phyloP scores from a whole-genome alignment of 1,140 invertebrate species.

The Elymnias hypermnestra region DNA sequence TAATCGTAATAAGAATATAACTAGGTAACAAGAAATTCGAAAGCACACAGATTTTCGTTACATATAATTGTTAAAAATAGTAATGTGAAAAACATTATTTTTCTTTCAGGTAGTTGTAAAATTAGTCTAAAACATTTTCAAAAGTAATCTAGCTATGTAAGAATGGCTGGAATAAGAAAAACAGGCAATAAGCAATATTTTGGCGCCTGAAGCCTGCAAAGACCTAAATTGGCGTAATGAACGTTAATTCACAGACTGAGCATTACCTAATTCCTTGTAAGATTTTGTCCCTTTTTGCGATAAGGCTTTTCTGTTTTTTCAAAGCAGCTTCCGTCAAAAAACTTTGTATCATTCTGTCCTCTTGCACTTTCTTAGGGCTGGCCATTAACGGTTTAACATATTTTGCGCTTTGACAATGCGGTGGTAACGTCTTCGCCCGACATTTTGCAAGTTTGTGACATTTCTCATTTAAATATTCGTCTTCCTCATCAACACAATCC shows the following conservation, averaged over 20 bases:
- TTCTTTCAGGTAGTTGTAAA: too few species aligned
- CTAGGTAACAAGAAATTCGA: too few species aligned
- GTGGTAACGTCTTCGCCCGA: slow-evolving; percentile 34
- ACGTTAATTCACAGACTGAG: too few species aligned
- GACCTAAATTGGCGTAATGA: too few species aligned
- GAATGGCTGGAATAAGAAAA: not conserved
- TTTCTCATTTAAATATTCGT: slow-evolving; percentile 50
- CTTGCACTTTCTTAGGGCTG: slow-evolving; percentile 31
- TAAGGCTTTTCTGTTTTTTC: slow-evolving; percentile 56
- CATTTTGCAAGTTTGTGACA: slow-evolving; percentile 56
- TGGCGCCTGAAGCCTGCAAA: too few species aligned
- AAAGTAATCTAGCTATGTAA: too few species aligned
- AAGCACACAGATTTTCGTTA: too few species aligned
- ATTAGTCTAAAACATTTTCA: too few species aligned
- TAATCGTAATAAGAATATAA: too few species aligned
- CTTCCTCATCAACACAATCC: slow-evolving; percentile 40
- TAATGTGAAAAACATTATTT: too few species aligned
- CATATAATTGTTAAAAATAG: too few species aligned
- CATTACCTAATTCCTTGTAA: slow-evolving; percentile 63
- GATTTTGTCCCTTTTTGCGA: slow-evolving; percentile 57
- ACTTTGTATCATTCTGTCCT: slow-evolving; percentile 46
- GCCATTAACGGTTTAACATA: slow-evolving; percentile 42
- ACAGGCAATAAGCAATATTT: not conserved
- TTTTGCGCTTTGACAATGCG: slow-evolving; percentile 55
- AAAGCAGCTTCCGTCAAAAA: slow-evolving; percentile 51